phyloP scores from a whole-genome alignment of 2,797 vertebrate species.

The Acrossocheilus fasciatus region DNA sequence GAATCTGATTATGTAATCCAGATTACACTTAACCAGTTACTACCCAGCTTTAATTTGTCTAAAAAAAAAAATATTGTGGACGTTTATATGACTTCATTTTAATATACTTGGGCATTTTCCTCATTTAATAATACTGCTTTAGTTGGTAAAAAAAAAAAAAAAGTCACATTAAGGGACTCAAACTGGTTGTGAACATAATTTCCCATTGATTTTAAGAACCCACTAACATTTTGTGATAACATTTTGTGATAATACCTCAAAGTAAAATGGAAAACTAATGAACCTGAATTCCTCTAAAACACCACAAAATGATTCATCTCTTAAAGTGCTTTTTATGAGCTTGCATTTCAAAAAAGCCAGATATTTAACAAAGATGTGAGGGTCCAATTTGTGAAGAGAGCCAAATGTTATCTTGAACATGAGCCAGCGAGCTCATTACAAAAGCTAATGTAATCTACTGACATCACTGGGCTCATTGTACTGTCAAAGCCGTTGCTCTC shows the following conservation, averaged over 20 bases:
- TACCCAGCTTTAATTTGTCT: neutral
- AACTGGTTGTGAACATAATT: neutral
- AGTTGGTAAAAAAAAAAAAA: neutral
- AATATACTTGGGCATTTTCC: neutral
- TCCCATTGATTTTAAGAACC: neutral
- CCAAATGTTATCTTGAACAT: conserved; percentile 36
- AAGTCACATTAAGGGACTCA: neutral
- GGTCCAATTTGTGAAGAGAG: conserved; percentile 28
- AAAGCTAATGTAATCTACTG: conserved; percentile 42
- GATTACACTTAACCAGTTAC: too few species aligned
- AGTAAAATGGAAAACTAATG: conserved; percentile 6
- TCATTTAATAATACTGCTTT: neutral
- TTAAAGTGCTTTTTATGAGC: neutral
- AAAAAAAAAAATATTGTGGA: neutral
- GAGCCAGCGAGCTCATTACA: conserved; percentile 38
- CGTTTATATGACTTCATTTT: neutral
- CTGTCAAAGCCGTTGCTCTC: conserved; percentile 6
- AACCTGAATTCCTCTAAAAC: neutral
- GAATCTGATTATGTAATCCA: too few species aligned
- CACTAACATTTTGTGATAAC: neutral
- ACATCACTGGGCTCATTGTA: conserved; percentile 28
- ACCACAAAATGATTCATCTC: conserved; percentile 9
- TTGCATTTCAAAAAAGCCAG: conserved; percentile 28
- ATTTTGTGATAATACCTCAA: neutral
- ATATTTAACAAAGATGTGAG: conserved; percentile 34